Evolutionary conservation across 2,797 vertebrate genomes (phyloP).

Genomic region (Alca torda): DNA sequence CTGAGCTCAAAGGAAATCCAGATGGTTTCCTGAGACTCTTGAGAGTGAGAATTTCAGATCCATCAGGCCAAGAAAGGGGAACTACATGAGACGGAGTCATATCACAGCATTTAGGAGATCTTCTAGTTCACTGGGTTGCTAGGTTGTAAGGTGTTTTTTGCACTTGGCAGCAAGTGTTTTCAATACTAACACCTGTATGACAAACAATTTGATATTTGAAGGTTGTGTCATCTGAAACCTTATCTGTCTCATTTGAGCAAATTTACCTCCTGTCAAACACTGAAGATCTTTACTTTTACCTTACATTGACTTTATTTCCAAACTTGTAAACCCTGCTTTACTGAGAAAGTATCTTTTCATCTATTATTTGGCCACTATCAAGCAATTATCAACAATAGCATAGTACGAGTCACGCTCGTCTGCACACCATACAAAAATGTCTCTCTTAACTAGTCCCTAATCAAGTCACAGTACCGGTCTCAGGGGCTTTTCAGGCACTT

Average conservation of each 20-base stretch:
- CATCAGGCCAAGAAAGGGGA: neutral
- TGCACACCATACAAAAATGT: neutral
- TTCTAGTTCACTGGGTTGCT: neutral
- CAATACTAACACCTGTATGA: neutral
- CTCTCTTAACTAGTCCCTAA: neutral
- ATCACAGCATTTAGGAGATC: neutral
- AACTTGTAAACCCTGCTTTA: neutral
- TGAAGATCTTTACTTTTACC: constrained; percentile 28
- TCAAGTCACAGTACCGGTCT: neutral
- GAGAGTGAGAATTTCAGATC: neutral
- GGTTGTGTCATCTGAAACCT: constrained; percentile 33
- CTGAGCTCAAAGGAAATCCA: neutral
- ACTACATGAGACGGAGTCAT: neutral
- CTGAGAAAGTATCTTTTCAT: neutral
- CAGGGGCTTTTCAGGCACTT: neutral
- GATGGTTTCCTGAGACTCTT: neutral
- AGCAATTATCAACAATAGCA: neutral
- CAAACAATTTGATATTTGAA: constrained; percentile 47
- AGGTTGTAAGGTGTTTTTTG: neutral
- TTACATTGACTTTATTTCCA: neutral
- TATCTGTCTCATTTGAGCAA: constrained; percentile 16
- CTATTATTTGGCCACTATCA: neutral
- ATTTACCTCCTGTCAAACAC: constrained; percentile 8
- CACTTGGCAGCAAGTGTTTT: neutral
- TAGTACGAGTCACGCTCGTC: neutral